Evolutionary conservation across 2,797 vertebrate genomes (phyloP).

Genomic region (Apogon talboti): DNA sequence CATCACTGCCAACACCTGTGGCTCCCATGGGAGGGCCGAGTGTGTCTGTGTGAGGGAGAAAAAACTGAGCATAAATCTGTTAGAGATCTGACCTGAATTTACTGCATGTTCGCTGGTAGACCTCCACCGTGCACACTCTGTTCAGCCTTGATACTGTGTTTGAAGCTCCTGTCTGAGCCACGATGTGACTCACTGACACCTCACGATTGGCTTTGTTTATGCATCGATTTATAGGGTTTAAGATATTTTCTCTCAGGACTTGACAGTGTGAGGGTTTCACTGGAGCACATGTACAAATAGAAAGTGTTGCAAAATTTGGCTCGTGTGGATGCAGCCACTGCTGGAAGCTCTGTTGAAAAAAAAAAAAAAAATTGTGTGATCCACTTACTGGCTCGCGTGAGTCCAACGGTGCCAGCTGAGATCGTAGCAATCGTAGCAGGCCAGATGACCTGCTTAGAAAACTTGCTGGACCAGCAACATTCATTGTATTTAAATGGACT

Average conservation of each 20-base stretch:
- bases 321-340: too few relatives aligned
- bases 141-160: constrained; percentile 31
- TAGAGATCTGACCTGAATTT: constrained; percentile 58
- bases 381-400: too few relatives aligned
- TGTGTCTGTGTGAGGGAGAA: background rate
- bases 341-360: too few relatives aligned
- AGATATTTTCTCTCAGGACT: background rate
- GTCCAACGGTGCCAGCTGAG: too few relatives aligned
- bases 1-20: constrained; percentile 70
- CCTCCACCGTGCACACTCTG: constrained; percentile 31
- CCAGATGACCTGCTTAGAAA: too few relatives aligned
- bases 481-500: too few relatives aligned
- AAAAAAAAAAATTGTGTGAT: too few relatives aligned
- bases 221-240: constrained; percentile 18
- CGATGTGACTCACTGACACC: constrained; percentile 27
- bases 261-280: too few relatives aligned
- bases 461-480: too few relatives aligned
- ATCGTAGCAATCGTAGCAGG: too few relatives aligned
- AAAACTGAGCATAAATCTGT: constrained; percentile 37
- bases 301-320: too few relatives aligned
- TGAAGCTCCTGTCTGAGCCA: constrained; percentile 28
- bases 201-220: constrained; percentile 39
- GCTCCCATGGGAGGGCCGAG: constrained; percentile 47
- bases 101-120: constrained; percentile 51
- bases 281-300: too few relatives aligned